phyloP scores from a whole-genome alignment of 2,888 invertebrate genomes.

The Chydorus sphaericus region DNA sequence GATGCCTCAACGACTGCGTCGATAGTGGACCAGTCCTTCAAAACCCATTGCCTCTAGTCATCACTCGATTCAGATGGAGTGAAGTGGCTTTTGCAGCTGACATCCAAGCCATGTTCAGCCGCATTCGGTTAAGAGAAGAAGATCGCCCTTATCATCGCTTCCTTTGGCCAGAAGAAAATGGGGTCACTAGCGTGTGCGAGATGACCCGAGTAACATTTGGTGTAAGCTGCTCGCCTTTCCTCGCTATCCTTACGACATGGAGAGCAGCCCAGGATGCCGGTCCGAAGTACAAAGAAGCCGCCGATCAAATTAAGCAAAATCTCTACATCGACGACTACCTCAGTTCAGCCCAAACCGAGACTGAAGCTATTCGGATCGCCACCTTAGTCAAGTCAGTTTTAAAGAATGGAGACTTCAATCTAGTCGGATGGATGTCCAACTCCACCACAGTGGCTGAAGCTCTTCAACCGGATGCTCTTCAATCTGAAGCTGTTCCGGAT shows the following conservation, averaged over 20 bases:
- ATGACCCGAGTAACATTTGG: slow-evolving; percentile 14
- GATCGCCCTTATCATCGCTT: neutral
- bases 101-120: slow-evolving; percentile 17
- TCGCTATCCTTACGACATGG: slow-evolving; percentile 15
- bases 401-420: neutral
- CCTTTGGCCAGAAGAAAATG: neutral
- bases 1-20: slow-evolving; percentile 15
- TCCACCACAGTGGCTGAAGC: neutral
- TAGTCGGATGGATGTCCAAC: neutral
- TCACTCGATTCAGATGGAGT: slow-evolving; percentile 9
- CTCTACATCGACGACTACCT: slow-evolving; percentile 5
- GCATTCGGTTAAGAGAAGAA: slow-evolving; percentile 15
- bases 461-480: neutral
- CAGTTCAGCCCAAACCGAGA: neutral
- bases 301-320: neutral
- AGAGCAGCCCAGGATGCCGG: neutral
- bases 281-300: neutral
- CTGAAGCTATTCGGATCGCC: neutral
- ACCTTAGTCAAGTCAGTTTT: neutral
- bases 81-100: slow-evolving; percentile 14
- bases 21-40: slow-evolving; percentile 16
- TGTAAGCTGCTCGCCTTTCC: slow-evolving; percentile 14
- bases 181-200: neutral
- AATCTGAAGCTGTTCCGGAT: neutral
- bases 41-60: neutral